These are phyloP conservation scores for Chymomyza amoena DNA, from an alignment of 2,888 invertebrate species.

Conservation along the genomic window DNA sequence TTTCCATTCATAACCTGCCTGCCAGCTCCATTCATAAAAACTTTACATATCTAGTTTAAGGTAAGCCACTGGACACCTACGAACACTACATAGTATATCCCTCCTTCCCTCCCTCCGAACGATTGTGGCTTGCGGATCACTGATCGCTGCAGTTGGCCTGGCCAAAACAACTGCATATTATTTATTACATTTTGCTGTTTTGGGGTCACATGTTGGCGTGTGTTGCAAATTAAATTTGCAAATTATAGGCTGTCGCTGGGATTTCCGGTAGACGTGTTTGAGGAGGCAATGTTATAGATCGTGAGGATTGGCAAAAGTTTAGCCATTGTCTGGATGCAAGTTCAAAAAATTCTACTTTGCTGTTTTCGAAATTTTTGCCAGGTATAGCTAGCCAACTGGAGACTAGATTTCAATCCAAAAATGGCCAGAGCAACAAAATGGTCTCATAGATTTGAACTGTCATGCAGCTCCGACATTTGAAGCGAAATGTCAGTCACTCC, in stretches of 20 bases:
- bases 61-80: constrained; percentile 70
- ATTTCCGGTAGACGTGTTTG: constrained; percentile 57
- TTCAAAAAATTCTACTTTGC: background rate
- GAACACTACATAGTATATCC: constrained; percentile 11
- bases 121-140: background rate
- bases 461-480: constrained; percentile 66
- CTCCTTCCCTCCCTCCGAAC: too few species aligned
- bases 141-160: background rate
- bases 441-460: constrained; percentile 67
- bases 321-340: background rate
- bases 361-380: background rate
- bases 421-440: constrained; percentile 60
- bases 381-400: too few species aligned
- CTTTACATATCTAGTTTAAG: constrained; percentile 68
- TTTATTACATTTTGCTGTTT: constrained; percentile 68
- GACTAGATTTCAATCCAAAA: constrained; percentile 24
- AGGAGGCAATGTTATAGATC: background rate
- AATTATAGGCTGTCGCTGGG: constrained; percentile 71
- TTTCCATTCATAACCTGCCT: constrained; percentile 51
- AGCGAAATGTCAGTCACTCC: constrained; percentile 67
- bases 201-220: constrained; percentile 74
- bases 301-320: background rate
- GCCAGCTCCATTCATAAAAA: background rate
- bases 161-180: constrained; percentile 58
- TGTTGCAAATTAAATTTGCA: constrained; percentile 75